These are phyloP conservation scores for Zeus faber DNA, from an alignment of 2,113 vertebrate genomes.

Conservation along the genomic window DNA sequence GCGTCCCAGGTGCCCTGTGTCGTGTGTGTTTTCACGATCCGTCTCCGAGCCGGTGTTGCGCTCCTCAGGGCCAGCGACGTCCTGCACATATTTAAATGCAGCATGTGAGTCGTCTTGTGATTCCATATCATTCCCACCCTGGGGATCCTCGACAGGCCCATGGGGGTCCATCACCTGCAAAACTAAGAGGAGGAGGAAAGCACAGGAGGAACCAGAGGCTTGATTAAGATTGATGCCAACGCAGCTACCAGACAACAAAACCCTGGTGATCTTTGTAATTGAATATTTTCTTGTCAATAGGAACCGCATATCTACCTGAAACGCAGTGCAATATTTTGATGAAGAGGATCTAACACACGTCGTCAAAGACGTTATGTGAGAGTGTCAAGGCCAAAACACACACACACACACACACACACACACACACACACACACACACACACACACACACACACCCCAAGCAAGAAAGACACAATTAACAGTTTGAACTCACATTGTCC, in stretches of 20 bases:
- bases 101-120: conserved; percentile 14
- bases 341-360: neutral
- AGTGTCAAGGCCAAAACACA: neutral
- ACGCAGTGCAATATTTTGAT: too few relatives aligned
- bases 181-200: neutral
- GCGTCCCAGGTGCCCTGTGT: neutral
- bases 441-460: too few relatives aligned
- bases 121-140: neutral
- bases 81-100: conserved; percentile 1
- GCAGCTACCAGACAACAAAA: too few relatives aligned
- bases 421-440: too few relatives aligned
- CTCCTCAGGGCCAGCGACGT: neutral
- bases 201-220: neutral
- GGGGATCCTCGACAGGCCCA: conserved; percentile 7
- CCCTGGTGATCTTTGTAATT: neutral
- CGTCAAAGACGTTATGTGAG: neutral
- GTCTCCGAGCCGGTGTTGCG: conserved; percentile 11
- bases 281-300: neutral
- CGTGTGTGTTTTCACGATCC: neutral
- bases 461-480: neutral
- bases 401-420: neutral
- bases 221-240: too few relatives aligned
- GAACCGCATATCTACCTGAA: too few relatives aligned
- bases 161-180: conserved; percentile 37
- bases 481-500: conserved; percentile 42